Percentiles rank a stretch among this genome's conserved stretches.
phyloP scores from a whole-genome alignment of 2,113 vertebrate species.

The Mellivora capensis region DNA sequence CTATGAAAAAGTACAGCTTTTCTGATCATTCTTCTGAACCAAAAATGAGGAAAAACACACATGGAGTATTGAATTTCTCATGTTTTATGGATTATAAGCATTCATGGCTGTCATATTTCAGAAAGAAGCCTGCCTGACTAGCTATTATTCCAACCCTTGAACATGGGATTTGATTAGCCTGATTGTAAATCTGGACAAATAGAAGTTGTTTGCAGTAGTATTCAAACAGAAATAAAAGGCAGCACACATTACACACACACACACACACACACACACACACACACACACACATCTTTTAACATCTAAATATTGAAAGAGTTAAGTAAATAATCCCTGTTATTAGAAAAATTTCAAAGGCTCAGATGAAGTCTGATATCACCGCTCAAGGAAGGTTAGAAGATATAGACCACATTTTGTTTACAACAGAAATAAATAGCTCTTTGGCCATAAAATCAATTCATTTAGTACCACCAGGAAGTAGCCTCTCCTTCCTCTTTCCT shows the following conservation, averaged over 20 bases:
- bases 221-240: conserved; percentile 64
- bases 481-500: neutral
- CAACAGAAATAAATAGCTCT: conserved; percentile 27
- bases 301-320: conserved; percentile 61
- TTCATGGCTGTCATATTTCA: conserved; percentile 25
- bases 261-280: too few relatives aligned
- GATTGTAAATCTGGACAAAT: conserved; percentile 50
- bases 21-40: conserved; percentile 62
- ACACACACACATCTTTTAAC: neutral
- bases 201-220: conserved; percentile 43
- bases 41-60: conserved; percentile 32
- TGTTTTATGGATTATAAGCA: conserved; percentile 67
- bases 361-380: neutral
- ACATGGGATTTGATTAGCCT: conserved; percentile 54
- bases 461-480: neutral
- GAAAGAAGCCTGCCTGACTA: conserved; percentile 48
- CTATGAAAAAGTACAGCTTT: conserved; percentile 56
- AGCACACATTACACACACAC: neutral
- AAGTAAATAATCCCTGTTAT: conserved; percentile 53
- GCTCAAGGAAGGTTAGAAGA: conserved; percentile 22
- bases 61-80: conserved; percentile 46
- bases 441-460: conserved; percentile 15
- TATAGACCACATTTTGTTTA: conserved; percentile 13
- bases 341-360: conserved; percentile 46
- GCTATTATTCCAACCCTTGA: conserved; percentile 31